A percentile compares a stretch with the other conserved stretches of the same genome.
Evolutionary conservation across 2,888 invertebrate species (phyloP).

Genomic region (Nowickia ferox): DNA sequence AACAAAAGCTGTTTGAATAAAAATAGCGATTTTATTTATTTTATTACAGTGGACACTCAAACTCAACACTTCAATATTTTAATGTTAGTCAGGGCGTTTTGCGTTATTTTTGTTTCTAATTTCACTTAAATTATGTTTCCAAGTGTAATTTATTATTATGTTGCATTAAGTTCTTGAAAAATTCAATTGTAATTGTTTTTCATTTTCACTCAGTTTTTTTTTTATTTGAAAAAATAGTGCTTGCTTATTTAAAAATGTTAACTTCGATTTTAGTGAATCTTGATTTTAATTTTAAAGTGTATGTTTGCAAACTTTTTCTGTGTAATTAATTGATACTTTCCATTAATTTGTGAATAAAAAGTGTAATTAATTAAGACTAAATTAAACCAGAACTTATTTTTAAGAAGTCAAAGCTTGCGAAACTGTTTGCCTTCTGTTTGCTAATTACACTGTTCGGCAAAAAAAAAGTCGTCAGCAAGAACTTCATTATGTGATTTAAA

Average conservation of each 20-base stretch:
- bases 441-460: too few relatives aligned
- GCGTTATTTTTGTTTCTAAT: conserved; percentile 21
- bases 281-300: conserved; percentile 16
- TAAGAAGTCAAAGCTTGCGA: not conserved
- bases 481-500: too few relatives aligned
- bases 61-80: not conserved
- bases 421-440: too few relatives aligned
- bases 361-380: conserved; percentile 35
- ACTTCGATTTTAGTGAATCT: not conserved
- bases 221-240: not conserved
- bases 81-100: conserved; percentile 35
- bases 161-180: conserved; percentile 19
- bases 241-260: conserved; percentile 25
- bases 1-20: too few relatives aligned
- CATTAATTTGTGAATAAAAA: conserved; percentile 50
- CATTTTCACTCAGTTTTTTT: conserved; percentile 12
- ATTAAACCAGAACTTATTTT: not conserved
- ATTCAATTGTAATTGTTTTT: conserved; percentile 27
- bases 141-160: conserved; percentile 53
- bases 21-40: too few relatives aligned
- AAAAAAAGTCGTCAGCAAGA: too few relatives aligned
- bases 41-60: too few relatives aligned
- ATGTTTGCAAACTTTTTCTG: conserved; percentile 28
- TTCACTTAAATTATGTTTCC: conserved; percentile 52
- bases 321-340: conserved; percentile 57